Conservation (phyloP, 2,113 vertebrate genomes). For the Eublepharis macularius region DNA sequence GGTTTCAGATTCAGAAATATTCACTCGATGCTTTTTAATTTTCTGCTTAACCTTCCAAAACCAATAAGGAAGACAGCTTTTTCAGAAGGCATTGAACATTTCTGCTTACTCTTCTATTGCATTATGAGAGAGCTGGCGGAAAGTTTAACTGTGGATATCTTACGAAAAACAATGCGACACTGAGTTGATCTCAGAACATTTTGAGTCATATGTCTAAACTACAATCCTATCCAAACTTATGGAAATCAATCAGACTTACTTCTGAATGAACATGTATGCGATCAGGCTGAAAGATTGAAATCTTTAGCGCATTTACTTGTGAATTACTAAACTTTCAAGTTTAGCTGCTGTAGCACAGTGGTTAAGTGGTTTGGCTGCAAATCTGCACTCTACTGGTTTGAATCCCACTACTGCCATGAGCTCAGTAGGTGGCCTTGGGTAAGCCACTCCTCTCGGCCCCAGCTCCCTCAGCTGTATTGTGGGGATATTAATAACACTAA, state of each 20-base stretch:
- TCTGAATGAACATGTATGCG: not conserved
- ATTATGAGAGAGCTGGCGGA: not conserved
- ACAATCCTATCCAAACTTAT: not conserved
- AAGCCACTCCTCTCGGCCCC: too few species aligned
- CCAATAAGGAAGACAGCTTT: not conserved
- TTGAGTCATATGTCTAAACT: not conserved
- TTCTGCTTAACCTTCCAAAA: not conserved
- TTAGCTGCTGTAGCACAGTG: too few species aligned
- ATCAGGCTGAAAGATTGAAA: not conserved
- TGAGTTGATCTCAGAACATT: not conserved
- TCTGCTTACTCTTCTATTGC: not conserved
- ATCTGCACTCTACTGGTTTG: too few species aligned
- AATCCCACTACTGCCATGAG: too few species aligned
- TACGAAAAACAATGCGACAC: not conserved
- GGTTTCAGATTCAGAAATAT: too few species aligned
- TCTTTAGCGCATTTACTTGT: not conserved
- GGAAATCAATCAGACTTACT: not conserved
- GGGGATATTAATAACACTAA: too few species aligned
- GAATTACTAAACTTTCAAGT: not conserved
- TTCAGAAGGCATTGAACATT: not conserved
- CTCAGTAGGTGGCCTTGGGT: too few species aligned
- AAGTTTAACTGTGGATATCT: not conserved
- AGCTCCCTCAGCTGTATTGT: too few species aligned
- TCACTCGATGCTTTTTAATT: too few species aligned
- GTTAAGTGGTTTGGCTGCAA: too few species aligned